phyloP scores from a whole-genome alignment of 2,888 invertebrate genomes.

The Ischnus inquisitorius region DNA sequence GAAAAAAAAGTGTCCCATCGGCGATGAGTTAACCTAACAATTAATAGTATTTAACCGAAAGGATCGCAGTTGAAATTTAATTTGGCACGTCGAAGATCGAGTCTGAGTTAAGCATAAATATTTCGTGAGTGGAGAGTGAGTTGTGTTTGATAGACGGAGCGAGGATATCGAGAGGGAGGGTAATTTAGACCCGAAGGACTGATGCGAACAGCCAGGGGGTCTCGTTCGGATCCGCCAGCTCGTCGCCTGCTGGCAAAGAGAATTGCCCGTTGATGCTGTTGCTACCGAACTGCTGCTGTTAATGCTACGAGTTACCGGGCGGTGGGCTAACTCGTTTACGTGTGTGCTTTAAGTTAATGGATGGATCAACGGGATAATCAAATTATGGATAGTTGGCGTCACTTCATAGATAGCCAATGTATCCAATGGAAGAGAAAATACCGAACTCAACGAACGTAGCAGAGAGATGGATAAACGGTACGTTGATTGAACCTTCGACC shows the following conservation, averaged over 20 bases:
- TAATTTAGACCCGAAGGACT: background rate
- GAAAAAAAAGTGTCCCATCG: no score
- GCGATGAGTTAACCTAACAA: background rate
- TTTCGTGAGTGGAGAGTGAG: conserved; percentile 28
- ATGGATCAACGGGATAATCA: conserved; percentile 75
- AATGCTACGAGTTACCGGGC: conserved; percentile 66
- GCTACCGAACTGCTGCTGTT: conserved; percentile 30
- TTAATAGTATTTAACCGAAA: conserved; percentile 22
- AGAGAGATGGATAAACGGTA: conserved; percentile 8
- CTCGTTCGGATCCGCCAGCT: conserved; percentile 32
- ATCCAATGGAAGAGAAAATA: conserved; percentile 66
- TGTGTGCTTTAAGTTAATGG: conserved; percentile 73
- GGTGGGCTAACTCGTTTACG: conserved; percentile 69
- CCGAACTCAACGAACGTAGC: conserved; percentile 22
- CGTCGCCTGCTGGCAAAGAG: conserved; percentile 30
- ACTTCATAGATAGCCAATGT: conserved; percentile 72
- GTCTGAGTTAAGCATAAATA: conserved; percentile 4
- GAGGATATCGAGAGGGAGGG: conserved; percentile 9
- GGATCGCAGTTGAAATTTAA: background rate
- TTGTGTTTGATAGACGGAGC: conserved; percentile 25
- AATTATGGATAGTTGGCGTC: conserved; percentile 75
- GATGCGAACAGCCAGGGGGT: conserved; percentile 4
- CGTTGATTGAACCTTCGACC: background rate
- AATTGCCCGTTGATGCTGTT: conserved; percentile 35
- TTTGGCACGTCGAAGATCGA: conserved; percentile 6